Base-by-base conservation (phyloP, 2,888 invertebrate species). In the Crepidodera aurea region DNA sequence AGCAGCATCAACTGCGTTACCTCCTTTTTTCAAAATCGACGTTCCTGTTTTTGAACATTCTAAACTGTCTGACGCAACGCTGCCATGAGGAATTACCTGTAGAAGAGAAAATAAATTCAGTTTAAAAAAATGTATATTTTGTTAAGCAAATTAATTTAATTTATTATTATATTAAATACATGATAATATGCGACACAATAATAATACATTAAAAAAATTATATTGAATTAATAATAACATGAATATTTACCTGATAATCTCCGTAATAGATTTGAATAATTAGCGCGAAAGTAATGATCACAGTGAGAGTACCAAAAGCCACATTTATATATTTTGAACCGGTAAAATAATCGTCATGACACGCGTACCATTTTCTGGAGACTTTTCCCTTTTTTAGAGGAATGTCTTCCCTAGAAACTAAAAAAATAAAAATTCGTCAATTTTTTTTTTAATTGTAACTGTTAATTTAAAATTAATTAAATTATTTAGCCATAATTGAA, bases 1-100 rank as follows among this genome's bases (percentile, higher is more conserved):
- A 27, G 90, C 89, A 57, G 92, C 92, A 83, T 93, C 93, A 0
- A 90, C 83, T 18, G 92, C 90, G 82, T 85, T 88, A n/a, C 92
- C 92, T 44, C 88, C 89, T 69, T 84, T 82, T 78, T 87, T 85
- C 70, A 93, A 82, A 72, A 88, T 83, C 70, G 83, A 83, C 12
- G 88, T 85, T 48, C 92, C 93, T 58, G 90, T 86, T 71, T 85
- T 82, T 18, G 92, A 90, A 82, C 93, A 93, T 74, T 86, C 84
- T 67, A 84, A 83, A 73, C 85, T 84, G 71, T 88, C 90, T 46
- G 89, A 86, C 15, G 90, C 88, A 63, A 92, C 91, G 72, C 89
- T 90, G 51, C 92, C 92, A 82, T 91, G 91, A 7, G 88, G 88
- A 55, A 85, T 84, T 69, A 90, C 83, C 90, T 90, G n/a, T n/a